Conservation (phyloP, 2,113 vertebrate genomes). For the Turnix velox region DNA sequence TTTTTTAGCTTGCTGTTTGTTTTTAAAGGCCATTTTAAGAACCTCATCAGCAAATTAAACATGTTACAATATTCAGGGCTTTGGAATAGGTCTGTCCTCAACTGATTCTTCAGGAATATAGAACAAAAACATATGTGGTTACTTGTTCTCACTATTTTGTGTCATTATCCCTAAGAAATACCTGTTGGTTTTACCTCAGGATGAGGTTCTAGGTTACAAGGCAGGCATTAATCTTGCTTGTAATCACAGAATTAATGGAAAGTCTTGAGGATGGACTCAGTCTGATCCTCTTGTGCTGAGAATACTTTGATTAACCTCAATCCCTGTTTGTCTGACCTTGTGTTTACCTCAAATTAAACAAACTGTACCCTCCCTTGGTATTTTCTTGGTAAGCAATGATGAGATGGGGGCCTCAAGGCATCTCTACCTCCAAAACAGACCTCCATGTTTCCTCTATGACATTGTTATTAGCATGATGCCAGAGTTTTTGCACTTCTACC, state of each 20-base stretch:
- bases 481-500: background rate
- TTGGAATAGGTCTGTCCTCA: background rate
- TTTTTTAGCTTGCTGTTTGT: background rate
- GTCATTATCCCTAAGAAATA: background rate
- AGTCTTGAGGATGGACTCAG: background rate
- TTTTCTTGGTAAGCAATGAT: background rate
- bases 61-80: background rate
- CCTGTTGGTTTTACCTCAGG: background rate
- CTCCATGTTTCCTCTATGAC: background rate
- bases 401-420: background rate
- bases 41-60: background rate
- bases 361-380: rapidly evolving
- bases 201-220: background rate
- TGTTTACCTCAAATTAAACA: background rate
- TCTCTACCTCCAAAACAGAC: background rate
- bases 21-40: background rate
- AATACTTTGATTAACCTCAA: background rate
- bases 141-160: background rate
- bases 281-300: background rate
- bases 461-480: background rate
- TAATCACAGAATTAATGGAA: background rate
- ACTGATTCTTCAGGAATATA: background rate
- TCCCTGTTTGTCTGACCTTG: background rate
- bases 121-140: background rate
- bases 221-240: background rate